These are phyloP conservation scores for Neosalanx taihuensis DNA, from an alignment of 2,797 vertebrate species.

Conservation along the genomic window DNA sequence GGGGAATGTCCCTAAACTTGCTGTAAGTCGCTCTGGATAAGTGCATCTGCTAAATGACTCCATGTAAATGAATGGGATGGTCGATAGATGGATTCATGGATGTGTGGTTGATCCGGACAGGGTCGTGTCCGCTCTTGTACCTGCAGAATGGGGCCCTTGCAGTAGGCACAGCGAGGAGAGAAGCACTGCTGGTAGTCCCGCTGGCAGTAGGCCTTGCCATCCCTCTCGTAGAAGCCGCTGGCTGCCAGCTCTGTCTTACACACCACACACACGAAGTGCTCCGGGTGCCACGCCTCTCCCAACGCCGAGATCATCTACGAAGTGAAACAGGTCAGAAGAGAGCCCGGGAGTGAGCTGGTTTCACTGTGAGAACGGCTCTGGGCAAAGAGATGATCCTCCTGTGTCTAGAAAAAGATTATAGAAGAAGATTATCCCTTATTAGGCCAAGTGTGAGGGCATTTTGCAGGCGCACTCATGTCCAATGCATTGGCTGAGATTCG, in stretches of 20 bases:
- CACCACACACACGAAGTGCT: constrained; percentile 83
- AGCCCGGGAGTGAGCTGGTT: neutral
- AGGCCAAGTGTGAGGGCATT: no score
- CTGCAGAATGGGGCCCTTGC: constrained; percentile 70
- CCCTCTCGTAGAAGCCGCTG: constrained; percentile 82
- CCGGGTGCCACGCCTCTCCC: constrained; percentile 85
- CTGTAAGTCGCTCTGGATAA: no score
- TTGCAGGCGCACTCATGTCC: no score
- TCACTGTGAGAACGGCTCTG: neutral
- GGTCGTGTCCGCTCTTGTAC: constrained; percentile 37
- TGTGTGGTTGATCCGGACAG: neutral
- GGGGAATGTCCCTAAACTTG: no score
- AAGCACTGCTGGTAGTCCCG: constrained; percentile 82
- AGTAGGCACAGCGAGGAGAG: constrained; percentile 74
- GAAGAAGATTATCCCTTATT: no score
- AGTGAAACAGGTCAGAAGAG: neutral
- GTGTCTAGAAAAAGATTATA: no score
- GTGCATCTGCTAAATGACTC: no score
- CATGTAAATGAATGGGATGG: neutral
- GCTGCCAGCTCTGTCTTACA: constrained; percentile 78
- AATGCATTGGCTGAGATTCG: no score
- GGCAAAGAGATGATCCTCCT: no score
- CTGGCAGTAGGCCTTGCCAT: constrained; percentile 77
- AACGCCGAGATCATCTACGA: constrained; percentile 83
- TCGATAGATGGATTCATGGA: neutral